Evolutionary conservation across 2,888 invertebrate species (phyloP).

Genomic region (Allolobophora icterica): DNA sequence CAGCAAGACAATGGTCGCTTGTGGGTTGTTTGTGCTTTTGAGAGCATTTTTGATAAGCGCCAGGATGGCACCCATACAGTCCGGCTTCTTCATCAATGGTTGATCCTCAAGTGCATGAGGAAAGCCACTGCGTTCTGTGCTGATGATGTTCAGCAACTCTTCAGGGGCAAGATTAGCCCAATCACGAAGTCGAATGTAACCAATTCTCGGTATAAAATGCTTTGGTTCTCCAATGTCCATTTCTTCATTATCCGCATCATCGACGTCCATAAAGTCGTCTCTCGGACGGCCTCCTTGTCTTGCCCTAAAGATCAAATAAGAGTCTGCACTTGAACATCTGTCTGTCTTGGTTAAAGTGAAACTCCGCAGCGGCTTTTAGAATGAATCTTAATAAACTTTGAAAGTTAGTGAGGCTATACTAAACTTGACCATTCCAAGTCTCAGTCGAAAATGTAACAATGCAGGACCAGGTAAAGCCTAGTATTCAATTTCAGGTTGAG

Average conservation of each 20-base stretch:
- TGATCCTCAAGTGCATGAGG: constrained; percentile 30
- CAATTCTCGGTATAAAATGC: background rate
- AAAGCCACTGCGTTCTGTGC: constrained; percentile 30
- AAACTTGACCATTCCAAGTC: too few species aligned
- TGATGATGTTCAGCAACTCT: background rate
- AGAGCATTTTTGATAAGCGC: constrained; percentile 45
- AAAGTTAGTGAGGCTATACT: too few species aligned
- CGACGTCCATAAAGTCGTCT: background rate
- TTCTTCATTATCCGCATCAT: background rate
- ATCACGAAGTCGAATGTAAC: background rate
- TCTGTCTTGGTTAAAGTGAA: too few species aligned
- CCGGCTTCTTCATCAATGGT: constrained; percentile 30
- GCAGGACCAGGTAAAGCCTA: too few species aligned
- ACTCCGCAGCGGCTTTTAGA: too few species aligned
- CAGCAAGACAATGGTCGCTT: constrained; percentile 42
- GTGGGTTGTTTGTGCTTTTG: constrained; percentile 41
- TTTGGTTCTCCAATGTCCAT: background rate
- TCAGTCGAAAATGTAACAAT: too few species aligned
- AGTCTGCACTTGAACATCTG: background rate
- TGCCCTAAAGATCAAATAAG: background rate
- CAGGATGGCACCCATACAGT: constrained; percentile 36
- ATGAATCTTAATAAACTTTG: too few species aligned
- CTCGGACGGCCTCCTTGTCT: background rate
- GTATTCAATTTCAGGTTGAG: too few species aligned
- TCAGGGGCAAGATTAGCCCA: background rate